Conservation (phyloP, 2,888 invertebrate species). For the Thera britannica region DNA sequence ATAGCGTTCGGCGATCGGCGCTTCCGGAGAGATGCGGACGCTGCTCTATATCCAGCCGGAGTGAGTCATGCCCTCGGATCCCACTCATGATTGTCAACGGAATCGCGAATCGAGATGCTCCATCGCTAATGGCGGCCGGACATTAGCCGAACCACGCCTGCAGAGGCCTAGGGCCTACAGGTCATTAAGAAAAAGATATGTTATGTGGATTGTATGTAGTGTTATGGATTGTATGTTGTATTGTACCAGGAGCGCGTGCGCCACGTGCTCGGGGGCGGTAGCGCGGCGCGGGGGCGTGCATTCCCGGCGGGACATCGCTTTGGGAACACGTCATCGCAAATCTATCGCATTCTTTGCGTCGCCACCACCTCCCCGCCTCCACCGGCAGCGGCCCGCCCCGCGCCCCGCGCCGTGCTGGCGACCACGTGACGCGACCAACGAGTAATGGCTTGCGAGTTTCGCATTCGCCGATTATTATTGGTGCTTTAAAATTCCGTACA, state of each 20-base stretch:
- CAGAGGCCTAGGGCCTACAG: no score
- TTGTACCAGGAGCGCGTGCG: no score
- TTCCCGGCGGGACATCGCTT: conserved; percentile 9
- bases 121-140: no score
- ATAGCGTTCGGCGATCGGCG: conserved; percentile 50
- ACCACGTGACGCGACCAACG: background rate
- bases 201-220: no score
- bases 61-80: conserved; percentile 5
- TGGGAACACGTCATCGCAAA: conserved; percentile 17
- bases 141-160: no score
- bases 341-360: conserved; percentile 27
- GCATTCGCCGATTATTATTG: conserved; percentile 39
- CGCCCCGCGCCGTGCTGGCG: no score
- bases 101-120: background rate
- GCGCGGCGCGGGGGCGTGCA: conserved; percentile 1
- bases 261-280: background rate
- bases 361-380: background rate
- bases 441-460: conserved; percentile 46
- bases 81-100: background rate
- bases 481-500: conserved; percentile 49
- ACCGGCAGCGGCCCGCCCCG: no score
- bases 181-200: no score
- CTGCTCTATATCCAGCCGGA: conserved; percentile 17
- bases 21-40: conserved; percentile 49
- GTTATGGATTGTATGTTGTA: no score